These are phyloP conservation scores for Hydrotaea diabolus DNA, from an alignment of 2,888 invertebrate species.

Conservation along the genomic window DNA sequence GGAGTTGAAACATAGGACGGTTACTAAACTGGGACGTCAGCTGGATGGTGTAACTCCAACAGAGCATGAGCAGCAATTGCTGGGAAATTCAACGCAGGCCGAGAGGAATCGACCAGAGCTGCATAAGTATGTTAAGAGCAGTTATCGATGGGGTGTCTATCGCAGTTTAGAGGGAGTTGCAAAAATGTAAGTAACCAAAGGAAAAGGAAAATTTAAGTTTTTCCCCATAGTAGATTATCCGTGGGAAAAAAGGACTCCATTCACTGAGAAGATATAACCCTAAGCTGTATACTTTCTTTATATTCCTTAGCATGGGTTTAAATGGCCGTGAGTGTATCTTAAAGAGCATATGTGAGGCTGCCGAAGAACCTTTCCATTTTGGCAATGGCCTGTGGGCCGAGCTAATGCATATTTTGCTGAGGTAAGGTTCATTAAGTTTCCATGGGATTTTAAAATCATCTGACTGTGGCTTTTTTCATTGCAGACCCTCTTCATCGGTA, in stretches of 20 bases:
- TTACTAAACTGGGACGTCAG: slow-evolving; percentile 43
- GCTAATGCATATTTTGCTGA: slow-evolving; percentile 87
- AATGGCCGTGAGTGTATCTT: slow-evolving; percentile 86
- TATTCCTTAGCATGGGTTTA: slow-evolving; percentile 82
- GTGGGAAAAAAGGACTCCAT: no score
- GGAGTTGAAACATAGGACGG: slow-evolving; percentile 42
- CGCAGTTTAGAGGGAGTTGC: slow-evolving; percentile 74
- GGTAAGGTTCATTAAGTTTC: slow-evolving; percentile 82
- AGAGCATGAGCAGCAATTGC: no score
- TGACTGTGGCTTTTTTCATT: not conserved
- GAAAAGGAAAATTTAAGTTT: no score
- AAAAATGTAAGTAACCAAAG: slow-evolving; percentile 63
- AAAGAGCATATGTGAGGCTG: slow-evolving; percentile 87
- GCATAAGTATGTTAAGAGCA: slow-evolving; percentile 66
- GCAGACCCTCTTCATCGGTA: slow-evolving; percentile 85
- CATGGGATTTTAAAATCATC: not conserved
- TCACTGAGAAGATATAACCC: not conserved
- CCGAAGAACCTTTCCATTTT: slow-evolving; percentile 85
- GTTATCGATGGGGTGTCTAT: slow-evolving; percentile 76
- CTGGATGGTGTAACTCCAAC: not conserved
- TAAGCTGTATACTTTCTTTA: not conserved
- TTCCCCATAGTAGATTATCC: no score
- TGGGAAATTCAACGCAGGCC: not conserved
- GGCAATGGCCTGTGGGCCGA: slow-evolving; percentile 87
- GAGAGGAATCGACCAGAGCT: not conserved